Evolutionary conservation across 2,113 vertebrate species (phyloP).

Genomic region (Sitta europaea): DNA sequence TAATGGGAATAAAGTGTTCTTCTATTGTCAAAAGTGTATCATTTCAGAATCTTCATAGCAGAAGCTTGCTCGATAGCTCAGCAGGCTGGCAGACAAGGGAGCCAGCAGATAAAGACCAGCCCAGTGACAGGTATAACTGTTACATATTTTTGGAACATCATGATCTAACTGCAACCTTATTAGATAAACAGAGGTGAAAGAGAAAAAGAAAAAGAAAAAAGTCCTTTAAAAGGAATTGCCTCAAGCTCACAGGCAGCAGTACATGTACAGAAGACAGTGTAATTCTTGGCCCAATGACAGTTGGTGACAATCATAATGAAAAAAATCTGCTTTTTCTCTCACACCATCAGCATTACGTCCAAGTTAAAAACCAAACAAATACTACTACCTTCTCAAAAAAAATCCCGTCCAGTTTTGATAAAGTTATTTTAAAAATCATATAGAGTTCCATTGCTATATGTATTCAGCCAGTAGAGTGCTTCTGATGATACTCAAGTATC

Average conservation of each 20-base stretch:
- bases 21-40: conserved; percentile 17
- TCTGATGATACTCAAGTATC: neutral
- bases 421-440: neutral
- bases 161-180: neutral
- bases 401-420: neutral
- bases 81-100: conserved; percentile 26
- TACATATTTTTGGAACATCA: neutral
- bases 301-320: neutral
- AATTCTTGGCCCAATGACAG: neutral
- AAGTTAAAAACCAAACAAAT: neutral
- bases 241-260: neutral
- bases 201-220: neutral
- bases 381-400: no score
- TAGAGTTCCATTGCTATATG: no score
- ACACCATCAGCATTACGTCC: neutral
- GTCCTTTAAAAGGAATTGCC: neutral
- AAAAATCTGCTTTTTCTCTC: neutral
- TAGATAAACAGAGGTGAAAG: neutral
- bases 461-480: neutral
- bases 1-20: conserved; percentile 54
- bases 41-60: conserved; percentile 44
- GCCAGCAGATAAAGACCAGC: neutral
- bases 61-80: conserved; percentile 10
- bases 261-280: neutral
- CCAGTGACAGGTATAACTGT: neutral